phyloP scores from a whole-genome alignment of 2,888 invertebrate genomes.

The Galerucella pusilla region DNA sequence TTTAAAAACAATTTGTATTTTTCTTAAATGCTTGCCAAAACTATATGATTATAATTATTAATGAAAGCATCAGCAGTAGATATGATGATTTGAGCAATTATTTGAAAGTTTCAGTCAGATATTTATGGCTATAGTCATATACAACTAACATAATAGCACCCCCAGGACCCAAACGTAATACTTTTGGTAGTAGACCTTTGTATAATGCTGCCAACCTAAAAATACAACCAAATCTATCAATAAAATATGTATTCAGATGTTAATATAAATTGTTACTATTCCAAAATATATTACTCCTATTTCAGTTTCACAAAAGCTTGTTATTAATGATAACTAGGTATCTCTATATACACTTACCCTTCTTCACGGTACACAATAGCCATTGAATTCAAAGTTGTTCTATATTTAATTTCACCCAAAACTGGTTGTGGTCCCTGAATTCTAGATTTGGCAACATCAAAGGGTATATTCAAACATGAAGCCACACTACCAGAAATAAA shows the following conservation, averaged over 20 bases:
- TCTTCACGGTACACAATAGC: conserved; percentile 83
- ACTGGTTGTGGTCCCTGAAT: conserved; percentile 93
- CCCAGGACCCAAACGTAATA: conserved; percentile 91
- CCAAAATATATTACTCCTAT: too few species aligned
- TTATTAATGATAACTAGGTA: too few species aligned
- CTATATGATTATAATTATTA: too few species aligned
- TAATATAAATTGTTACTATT: too few species aligned
- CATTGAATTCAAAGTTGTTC: conserved; percentile 79
- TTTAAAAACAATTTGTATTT: not conserved
- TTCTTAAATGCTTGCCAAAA: not conserved
- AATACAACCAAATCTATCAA: conserved; percentile 49
- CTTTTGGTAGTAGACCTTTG: conserved; percentile 92
- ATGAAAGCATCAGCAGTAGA: too few species aligned
- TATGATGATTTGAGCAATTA: conserved; percentile 18
- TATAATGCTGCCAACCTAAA: conserved; percentile 86
- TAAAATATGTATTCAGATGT: not conserved
- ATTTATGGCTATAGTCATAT: conserved; percentile 87
- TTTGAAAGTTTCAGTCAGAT: conserved; percentile 69
- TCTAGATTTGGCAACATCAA: conserved; percentile 95
- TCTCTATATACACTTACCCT: conserved; percentile 72
- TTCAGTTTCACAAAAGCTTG: too few species aligned
- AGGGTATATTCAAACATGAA: conserved; percentile 91
- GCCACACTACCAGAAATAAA: conserved; percentile 89
- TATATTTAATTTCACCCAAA: conserved; percentile 80
- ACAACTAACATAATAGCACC: conserved; percentile 96